phyloP scores from a whole-genome alignment of 2,888 invertebrate genomes.

The Sceliomorpha sp. region DNA sequence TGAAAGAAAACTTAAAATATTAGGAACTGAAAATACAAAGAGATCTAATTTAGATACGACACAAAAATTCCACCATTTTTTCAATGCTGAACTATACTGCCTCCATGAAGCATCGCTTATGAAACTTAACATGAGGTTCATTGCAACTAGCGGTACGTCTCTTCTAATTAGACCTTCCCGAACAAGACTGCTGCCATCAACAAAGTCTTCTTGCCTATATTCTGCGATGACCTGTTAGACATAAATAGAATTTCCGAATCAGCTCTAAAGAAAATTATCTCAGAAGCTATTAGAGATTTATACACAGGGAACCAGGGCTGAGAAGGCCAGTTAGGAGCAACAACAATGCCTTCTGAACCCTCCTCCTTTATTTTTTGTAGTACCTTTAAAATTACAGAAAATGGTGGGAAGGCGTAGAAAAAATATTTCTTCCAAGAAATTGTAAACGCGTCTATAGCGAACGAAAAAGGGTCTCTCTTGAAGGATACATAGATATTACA shows the following conservation, averaged over 20 bases:
- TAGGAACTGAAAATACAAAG: not conserved
- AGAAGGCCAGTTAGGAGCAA: constrained; percentile 66
- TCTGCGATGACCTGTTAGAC: constrained; percentile 9
- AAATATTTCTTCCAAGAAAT: constrained; percentile 27
- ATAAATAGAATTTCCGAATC: constrained; percentile 7
- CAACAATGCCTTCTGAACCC: constrained; percentile 64
- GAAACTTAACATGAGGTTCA: constrained; percentile 30
- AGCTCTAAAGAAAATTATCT: constrained; percentile 31
- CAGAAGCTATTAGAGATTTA: constrained; percentile 13
- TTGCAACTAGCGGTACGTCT: constrained; percentile 7
- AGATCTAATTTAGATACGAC: not conserved
- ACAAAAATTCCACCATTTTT: constrained; percentile 34
- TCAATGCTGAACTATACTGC: constrained; percentile 27
- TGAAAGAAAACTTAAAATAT: constrained; percentile 15
- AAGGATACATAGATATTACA: constrained; percentile 42
- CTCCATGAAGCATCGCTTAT: constrained; percentile 30
- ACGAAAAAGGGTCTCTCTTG: constrained; percentile 43
- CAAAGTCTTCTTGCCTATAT: constrained; percentile 9
- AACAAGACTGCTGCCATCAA: constrained; percentile 34
- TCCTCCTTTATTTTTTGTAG: constrained; percentile 66
- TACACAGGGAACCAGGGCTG: constrained; percentile 61
- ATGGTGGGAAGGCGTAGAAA: constrained; percentile 66
- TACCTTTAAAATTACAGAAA: constrained; percentile 60
- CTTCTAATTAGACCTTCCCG: constrained; percentile 23
- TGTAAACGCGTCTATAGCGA: constrained; percentile 47